Conservation (phyloP, 2,888 invertebrate species). For the Lasioglossum figueresi region DNA sequence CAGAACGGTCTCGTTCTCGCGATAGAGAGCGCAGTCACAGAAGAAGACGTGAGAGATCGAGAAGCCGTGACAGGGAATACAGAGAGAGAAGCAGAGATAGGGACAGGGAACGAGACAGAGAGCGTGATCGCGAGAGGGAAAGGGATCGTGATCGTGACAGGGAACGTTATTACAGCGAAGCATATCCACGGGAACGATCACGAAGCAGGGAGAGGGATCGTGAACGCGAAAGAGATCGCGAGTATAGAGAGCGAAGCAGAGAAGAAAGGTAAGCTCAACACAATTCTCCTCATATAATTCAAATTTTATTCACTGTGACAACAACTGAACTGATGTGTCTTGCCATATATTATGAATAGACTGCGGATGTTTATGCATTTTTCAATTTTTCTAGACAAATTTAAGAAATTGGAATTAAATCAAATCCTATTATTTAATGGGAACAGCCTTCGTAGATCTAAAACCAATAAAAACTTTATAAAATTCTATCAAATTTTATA, state of each 20-base stretch:
- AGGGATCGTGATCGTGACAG: slow-evolving; percentile 85
- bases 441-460: no score
- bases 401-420: no score
- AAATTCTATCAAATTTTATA: no score
- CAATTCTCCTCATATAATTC: slow-evolving; percentile 48
- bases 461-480: no score
- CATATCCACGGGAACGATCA: slow-evolving; percentile 89
- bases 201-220: slow-evolving; percentile 91
- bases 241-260: slow-evolving; percentile 91
- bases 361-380: no score
- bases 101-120: slow-evolving; percentile 86
- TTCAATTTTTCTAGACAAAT: no score
- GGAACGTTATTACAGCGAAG: slow-evolving; percentile 84
- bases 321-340: slow-evolving; percentile 16
- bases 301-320: slow-evolving; percentile 35
- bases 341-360: slow-evolving; percentile 1
- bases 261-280: slow-evolving; percentile 88
- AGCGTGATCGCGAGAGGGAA: slow-evolving; percentile 84
- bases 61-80: slow-evolving; percentile 88
- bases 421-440: no score
- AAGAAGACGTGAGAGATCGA: slow-evolving; percentile 90
- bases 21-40: slow-evolving; percentile 85
- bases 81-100: slow-evolving; percentile 86
- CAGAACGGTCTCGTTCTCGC: slow-evolving; percentile 85
- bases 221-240: slow-evolving; percentile 87